Evolutionary conservation across 2,888 invertebrate species (phyloP).

Genomic region (Ochlodes sylvanus): DNA sequence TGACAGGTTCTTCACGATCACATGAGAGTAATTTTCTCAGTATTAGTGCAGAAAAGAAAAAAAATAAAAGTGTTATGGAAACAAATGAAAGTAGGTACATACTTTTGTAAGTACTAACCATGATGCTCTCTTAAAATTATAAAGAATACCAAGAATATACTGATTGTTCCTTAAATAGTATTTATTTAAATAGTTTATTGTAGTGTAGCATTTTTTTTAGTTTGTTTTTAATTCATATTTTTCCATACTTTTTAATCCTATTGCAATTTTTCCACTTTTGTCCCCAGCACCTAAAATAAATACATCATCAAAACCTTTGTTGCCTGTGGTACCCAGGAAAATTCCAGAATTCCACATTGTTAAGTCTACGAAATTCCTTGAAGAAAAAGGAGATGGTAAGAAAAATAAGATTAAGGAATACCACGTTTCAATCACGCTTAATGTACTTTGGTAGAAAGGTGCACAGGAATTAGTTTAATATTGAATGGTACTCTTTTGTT

Average conservation of each 20-base stretch:
- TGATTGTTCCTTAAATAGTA: too few species aligned
- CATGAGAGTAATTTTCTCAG: slow-evolving; percentile 56
- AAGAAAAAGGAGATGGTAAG: slow-evolving; percentile 58
- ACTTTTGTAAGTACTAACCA: slow-evolving; percentile 1
- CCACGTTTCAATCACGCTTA: not conserved
- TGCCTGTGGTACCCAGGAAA: slow-evolving; percentile 34
- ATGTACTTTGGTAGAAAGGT: not conserved
- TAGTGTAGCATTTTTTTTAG: not conserved
- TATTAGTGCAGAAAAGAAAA: slow-evolving; percentile 55
- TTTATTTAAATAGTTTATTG: too few species aligned
- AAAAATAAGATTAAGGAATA: not conserved
- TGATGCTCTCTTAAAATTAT: not conserved
- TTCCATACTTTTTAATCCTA: not conserved
- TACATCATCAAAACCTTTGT: slow-evolving; percentile 5
- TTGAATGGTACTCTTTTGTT: too few species aligned
- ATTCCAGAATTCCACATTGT: slow-evolving; percentile 61
- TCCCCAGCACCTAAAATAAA: slow-evolving; percentile 18
- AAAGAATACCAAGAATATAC: too few species aligned
- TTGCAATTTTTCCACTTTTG: not conserved
- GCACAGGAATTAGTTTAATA: too few species aligned
- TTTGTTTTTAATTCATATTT: not conserved
- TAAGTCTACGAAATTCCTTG: slow-evolving; percentile 63
- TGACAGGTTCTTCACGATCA: slow-evolving; percentile 48
- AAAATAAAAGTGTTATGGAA: slow-evolving; percentile 52
- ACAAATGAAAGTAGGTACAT: slow-evolving; percentile 52